These are phyloP conservation scores for Malthinus seriepunctatus DNA, from an alignment of 2,888 invertebrate genomes.

Conservation along the genomic window DNA sequence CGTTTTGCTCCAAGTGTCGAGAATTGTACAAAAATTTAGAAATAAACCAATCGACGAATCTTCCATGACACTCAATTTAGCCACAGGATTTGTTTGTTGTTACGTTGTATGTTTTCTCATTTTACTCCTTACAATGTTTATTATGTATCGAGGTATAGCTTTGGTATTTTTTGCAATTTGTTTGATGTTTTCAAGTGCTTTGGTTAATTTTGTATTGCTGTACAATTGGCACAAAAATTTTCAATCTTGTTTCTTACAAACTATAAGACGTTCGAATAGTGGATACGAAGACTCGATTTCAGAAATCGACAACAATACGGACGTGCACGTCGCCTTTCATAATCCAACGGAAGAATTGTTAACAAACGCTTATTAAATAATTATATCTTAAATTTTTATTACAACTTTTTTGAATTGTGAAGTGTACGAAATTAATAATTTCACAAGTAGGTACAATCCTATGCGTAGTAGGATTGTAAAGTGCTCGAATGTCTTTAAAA, in stretches of 20 bases:
- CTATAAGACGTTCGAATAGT: not conserved
- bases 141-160: not conserved
- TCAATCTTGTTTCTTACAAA: slow-evolving; percentile 2
- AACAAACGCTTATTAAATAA: not conserved
- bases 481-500: too few species aligned
- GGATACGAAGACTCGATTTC: slow-evolving; percentile 3
- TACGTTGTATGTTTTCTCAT: not conserved
- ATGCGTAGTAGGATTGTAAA: too few species aligned
- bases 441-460: too few species aligned
- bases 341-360: slow-evolving; percentile 4
- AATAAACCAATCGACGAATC: not conserved
- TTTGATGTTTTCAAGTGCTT: not conserved
- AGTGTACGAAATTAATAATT: too few species aligned
- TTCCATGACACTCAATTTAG: not conserved
- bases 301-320: not conserved
- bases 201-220: slow-evolving; percentile 2
- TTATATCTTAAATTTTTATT: not conserved
- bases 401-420: not conserved
- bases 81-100: not conserved
- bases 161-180: not conserved
- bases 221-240: slow-evolving; percentile 4
- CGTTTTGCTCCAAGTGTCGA: not conserved
- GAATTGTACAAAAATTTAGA: slow-evolving; percentile 3
- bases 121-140: not conserved
- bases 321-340: slow-evolving; percentile 7